Evolutionary conservation across 1,140 invertebrate genomes (phyloP).

Genomic region (Hyphantria cunea): DNA sequence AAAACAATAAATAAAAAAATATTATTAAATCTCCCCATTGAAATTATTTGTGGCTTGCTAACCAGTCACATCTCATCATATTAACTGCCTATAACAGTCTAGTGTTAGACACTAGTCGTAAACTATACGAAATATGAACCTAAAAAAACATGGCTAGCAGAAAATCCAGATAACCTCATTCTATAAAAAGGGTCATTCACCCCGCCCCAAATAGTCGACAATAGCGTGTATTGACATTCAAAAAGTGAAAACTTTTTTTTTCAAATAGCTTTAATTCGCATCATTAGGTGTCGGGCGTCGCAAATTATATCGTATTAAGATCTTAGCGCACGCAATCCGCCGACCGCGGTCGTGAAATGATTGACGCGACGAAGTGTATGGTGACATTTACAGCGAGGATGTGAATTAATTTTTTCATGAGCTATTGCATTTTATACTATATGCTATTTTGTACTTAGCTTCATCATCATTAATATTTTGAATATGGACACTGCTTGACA

Average conservation of each 20-base stretch:
- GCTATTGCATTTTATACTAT: too few relatives aligned
- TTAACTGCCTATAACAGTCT: too few relatives aligned
- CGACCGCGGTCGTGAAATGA: slow-evolving; percentile 7
- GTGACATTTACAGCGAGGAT: not conserved
- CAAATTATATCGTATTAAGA: slow-evolving; percentile 32
- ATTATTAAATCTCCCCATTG: too few relatives aligned
- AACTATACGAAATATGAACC: too few relatives aligned
- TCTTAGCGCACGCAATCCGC: slow-evolving; percentile 32
- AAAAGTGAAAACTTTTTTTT: slow-evolving; percentile 33
- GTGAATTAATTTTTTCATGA: not conserved
- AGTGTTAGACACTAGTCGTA: too few relatives aligned
- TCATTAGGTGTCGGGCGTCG: slow-evolving; percentile 30
- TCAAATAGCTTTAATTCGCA: slow-evolving; percentile 24
- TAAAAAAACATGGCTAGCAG: not conserved
- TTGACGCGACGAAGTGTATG: not conserved
- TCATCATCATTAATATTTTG: too few relatives aligned
- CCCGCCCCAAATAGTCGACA: slow-evolving; percentile 19
- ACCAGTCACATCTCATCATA: too few relatives aligned
- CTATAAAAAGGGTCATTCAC: slow-evolving; percentile 6
- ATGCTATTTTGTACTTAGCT: too few relatives aligned
- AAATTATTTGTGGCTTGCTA: too few relatives aligned
- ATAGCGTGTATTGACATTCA: slow-evolving; percentile 30
- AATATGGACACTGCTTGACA: too few relatives aligned
- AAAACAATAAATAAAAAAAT: too few relatives aligned
- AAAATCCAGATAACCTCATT: not conserved